phyloP scores from a whole-genome alignment of 2,888 invertebrate genomes.

The Tholera decimalis region DNA sequence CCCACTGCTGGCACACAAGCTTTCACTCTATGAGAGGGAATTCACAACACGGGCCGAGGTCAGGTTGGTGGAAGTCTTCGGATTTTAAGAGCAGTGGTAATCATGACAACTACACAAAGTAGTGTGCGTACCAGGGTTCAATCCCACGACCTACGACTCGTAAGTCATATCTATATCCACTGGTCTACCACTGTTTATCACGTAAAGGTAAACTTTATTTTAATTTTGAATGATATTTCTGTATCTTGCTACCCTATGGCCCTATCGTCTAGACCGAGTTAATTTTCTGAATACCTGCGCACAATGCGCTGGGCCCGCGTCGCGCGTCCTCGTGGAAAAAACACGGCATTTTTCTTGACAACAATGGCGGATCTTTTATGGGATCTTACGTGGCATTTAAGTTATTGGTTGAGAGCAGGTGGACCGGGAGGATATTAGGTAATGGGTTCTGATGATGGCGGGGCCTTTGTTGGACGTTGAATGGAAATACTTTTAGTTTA shows the following conservation, averaged over 20 bases:
- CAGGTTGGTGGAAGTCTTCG: too few species aligned
- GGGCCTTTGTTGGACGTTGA: constrained; percentile 22
- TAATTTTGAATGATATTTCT: constrained; percentile 8
- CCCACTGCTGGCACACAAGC: too few species aligned
- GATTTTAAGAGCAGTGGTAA: too few species aligned
- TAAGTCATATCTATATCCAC: too few species aligned
- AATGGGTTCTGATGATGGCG: constrained; percentile 46
- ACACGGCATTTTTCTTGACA: constrained; percentile 74
- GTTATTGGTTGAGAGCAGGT: constrained; percentile 70
- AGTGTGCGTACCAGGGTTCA: too few species aligned
- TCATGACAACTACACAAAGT: too few species aligned
- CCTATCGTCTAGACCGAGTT: constrained; percentile 80
- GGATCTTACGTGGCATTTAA: constrained; percentile 68
- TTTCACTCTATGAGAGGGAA: too few species aligned
- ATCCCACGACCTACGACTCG: too few species aligned
- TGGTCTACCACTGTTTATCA: too few species aligned
- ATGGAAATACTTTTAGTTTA: constrained; percentile 38
- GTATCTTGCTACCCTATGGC: background rate
- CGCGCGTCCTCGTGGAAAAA: constrained; percentile 64
- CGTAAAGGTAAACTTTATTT: background rate
- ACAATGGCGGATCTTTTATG: constrained; percentile 72
- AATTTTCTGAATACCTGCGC: constrained; percentile 83
- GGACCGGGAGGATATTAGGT: constrained; percentile 60
- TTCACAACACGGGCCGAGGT: too few species aligned
- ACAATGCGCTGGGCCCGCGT: constrained; percentile 72